These are phyloP conservation scores for Zonotrichia leucophrys DNA, from an alignment of 2,113 vertebrate genomes.

Conservation along the genomic window DNA sequence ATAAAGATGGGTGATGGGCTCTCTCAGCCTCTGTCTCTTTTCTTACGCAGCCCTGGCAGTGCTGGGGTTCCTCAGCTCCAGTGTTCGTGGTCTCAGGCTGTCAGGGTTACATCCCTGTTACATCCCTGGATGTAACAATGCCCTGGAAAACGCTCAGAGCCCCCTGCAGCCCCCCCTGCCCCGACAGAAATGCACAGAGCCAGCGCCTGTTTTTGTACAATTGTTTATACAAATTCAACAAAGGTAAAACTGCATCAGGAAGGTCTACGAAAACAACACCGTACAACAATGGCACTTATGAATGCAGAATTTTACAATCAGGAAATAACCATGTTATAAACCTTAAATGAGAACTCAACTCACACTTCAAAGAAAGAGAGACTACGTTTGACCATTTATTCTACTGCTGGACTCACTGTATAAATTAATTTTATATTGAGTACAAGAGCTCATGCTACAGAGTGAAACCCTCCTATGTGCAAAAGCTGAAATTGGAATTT, in stretches of 20 bases:
- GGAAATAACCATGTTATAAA: constrained; percentile 71
- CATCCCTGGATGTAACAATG: background rate
- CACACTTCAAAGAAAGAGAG: constrained; percentile 71
- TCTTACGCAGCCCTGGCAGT: background rate
- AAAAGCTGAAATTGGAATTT: constrained; percentile 67
- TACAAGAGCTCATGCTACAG: constrained; percentile 76
- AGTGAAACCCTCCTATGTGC: constrained; percentile 74
- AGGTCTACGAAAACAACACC: constrained; percentile 78
- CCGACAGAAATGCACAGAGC: constrained; percentile 61
- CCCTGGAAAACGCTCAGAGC: background rate
- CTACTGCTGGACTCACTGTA: constrained; percentile 70
- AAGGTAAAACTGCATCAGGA: constrained; percentile 77
- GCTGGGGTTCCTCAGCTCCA: background rate
- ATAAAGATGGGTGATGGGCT: constrained; percentile 56
- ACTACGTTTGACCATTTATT: constrained; percentile 70
- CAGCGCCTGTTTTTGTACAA: constrained; percentile 73
- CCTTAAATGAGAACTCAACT: constrained; percentile 72
- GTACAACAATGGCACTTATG: constrained; percentile 82
- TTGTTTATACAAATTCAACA: constrained; percentile 84
- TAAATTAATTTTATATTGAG: constrained; percentile 71
- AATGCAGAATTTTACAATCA: constrained; percentile 74
- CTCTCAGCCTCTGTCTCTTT: background rate
- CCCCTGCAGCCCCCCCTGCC: background rate
- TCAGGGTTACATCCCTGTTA: too few species aligned
- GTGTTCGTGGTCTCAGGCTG: background rate